These are phyloP conservation scores for Alentia gelatinosa DNA, from an alignment of 2,888 invertebrate species.

Conservation along the genomic window DNA sequence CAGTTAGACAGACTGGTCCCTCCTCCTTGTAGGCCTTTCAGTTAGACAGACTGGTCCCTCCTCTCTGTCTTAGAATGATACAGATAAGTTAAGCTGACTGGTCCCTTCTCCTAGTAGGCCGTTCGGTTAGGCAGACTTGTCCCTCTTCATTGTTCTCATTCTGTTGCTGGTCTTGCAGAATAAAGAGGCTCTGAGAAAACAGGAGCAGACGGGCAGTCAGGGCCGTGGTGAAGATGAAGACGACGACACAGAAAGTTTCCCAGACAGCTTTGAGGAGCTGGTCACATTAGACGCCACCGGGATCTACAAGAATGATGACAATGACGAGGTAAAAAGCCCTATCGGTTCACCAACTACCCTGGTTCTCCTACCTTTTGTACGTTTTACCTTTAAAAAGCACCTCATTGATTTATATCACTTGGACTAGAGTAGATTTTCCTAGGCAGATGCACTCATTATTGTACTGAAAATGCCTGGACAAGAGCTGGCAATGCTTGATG, in stretches of 20 bases:
- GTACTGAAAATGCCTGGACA: too few species aligned
- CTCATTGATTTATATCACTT: background rate
- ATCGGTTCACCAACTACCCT: too few species aligned
- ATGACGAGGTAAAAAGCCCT: background rate
- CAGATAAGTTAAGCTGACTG: too few species aligned
- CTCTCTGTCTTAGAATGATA: too few species aligned
- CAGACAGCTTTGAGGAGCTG: constrained; percentile 51
- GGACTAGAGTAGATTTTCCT: too few species aligned
- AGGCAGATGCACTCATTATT: too few species aligned
- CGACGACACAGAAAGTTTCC: constrained; percentile 46
- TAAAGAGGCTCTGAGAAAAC: constrained; percentile 42
- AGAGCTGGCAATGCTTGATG: too few species aligned
- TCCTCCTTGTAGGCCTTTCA: too few species aligned
- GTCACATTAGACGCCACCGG: constrained; percentile 55
- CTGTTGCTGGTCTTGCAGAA: constrained; percentile 26
- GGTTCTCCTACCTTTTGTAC: too few species aligned
- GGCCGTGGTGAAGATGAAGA: constrained; percentile 1
- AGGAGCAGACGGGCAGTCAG: background rate
- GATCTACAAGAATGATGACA: constrained; percentile 35
- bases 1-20: too few species aligned
- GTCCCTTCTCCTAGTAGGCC: background rate
- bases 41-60: too few species aligned
- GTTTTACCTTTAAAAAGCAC: too few species aligned
- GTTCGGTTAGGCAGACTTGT: background rate
- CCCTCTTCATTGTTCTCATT: background rate